A percentile compares a stretch with the other conserved stretches of the same genome.
Conservation (phyloP, 2,113 vertebrate genomes). For the Geococcyx californianus region DNA sequence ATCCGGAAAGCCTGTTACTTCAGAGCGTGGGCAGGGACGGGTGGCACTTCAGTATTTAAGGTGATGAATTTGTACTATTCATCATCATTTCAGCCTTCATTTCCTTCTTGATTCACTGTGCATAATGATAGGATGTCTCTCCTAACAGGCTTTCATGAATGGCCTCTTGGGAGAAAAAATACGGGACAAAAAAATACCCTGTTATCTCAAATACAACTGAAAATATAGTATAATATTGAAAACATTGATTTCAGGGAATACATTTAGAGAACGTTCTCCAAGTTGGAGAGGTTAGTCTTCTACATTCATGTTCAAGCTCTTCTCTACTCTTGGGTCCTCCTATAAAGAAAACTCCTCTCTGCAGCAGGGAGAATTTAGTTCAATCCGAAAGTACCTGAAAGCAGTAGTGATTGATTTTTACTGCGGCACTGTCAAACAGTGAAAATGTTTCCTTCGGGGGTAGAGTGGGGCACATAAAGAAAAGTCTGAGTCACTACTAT, state of each 20-base stretch:
- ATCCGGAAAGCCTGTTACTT: not conserved
- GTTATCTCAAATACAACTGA: too few relatives aligned
- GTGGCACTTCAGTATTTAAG: not conserved
- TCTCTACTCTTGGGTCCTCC: not conserved
- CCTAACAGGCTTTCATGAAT: not conserved
- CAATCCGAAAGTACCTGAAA: not conserved
- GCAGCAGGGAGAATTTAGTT: not conserved
- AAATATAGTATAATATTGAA: not conserved
- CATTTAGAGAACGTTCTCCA: not conserved
- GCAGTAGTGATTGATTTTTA: not conserved
- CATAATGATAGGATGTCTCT: not conserved
- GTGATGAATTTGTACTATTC: not conserved
- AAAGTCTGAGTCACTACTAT: not conserved
- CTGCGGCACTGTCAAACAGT: not conserved
- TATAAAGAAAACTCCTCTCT: not conserved
- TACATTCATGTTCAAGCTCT: not conserved
- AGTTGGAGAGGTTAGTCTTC: not conserved
- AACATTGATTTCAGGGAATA: not conserved
- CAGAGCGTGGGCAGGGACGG: not conserved
- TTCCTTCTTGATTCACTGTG: not conserved
- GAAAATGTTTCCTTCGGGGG: not conserved
- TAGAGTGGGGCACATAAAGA: not conserved
- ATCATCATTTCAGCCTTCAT: not conserved
- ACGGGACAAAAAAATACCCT: not conserved
- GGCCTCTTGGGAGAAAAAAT: not conserved